A percentile compares a stretch with the other conserved stretches of the same genome.
Evolutionary conservation across 2,888 invertebrate genomes (phyloP).

Genomic region (Parnassius orleans): DNA sequence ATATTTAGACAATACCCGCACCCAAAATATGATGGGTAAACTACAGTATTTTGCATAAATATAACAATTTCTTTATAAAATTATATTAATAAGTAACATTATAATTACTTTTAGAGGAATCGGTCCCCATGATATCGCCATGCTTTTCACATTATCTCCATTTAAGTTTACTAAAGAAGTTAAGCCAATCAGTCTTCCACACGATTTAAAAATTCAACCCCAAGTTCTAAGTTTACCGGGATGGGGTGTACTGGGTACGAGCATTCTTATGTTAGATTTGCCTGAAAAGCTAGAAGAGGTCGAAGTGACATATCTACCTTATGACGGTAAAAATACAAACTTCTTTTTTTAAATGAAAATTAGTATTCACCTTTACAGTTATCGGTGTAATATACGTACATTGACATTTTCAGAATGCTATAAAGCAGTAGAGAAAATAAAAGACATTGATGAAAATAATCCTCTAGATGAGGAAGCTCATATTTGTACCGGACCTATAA

Average conservation of each 20-base stretch:
- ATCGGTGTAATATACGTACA: too few species aligned
- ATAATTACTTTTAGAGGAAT: slow-evolving; percentile 52
- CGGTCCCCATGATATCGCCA: slow-evolving; percentile 77
- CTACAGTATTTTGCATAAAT: background rate
- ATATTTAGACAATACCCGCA: slow-evolving; percentile 61
- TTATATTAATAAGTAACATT: background rate
- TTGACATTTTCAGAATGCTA: slow-evolving; percentile 59
- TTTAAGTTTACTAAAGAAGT: slow-evolving; percentile 59
- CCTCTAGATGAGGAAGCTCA: slow-evolving; percentile 67
- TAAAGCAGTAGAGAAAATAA: slow-evolving; percentile 55
- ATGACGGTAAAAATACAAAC: slow-evolving; percentile 49
- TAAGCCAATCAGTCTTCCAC: slow-evolving; percentile 68
- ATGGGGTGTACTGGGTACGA: slow-evolving; percentile 73
- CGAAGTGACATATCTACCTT: slow-evolving; percentile 58
- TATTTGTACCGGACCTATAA: slow-evolving; percentile 77
- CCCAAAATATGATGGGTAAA: slow-evolving; percentile 70
- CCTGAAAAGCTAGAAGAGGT: slow-evolving; percentile 72
- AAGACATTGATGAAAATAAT: slow-evolving; percentile 55
- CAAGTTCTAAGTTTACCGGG: slow-evolving; percentile 61
- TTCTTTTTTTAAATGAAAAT: background rate
- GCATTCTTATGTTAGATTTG: slow-evolving; percentile 55
- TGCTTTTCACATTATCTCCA: slow-evolving; percentile 59
- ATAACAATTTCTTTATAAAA: background rate
- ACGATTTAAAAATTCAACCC: slow-evolving; percentile 40
- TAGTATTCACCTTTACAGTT: background rate